Conservation (phyloP, 2,113 vertebrate genomes). For the Peromyscus californicus region DNA sequence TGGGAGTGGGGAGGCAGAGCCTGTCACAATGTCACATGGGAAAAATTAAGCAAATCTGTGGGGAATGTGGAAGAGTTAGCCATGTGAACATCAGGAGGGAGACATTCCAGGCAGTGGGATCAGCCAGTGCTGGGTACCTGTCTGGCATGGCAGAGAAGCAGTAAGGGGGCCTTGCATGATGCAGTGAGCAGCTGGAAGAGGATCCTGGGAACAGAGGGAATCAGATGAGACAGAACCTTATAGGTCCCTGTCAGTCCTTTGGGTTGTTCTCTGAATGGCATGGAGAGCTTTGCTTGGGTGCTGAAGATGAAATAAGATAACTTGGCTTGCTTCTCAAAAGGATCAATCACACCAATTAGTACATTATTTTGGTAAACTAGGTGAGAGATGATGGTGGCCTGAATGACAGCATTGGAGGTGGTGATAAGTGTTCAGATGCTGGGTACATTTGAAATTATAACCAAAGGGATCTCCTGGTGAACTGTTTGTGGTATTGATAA, state of each 20-base stretch:
- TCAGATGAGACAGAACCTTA: background rate
- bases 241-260: background rate
- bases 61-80: background rate
- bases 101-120: background rate
- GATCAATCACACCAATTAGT: background rate
- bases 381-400: background rate
- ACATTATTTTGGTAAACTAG: background rate
- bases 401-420: background rate
- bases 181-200: background rate
- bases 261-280: background rate
- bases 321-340: slow-evolving; percentile 1
- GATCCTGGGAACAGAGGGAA: background rate
- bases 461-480: background rate
- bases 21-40: background rate
- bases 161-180: background rate
- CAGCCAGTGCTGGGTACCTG: background rate
- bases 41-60: background rate
- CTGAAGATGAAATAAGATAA: background rate
- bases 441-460: background rate
- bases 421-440: slow-evolving; percentile 6
- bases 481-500: background rate
- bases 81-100: background rate
- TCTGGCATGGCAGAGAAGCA: background rate
- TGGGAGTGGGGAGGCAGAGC: background rate
- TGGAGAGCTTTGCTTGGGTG: background rate